A percentile compares a stretch with the other conserved stretches of the same genome.
Evolutionary conservation across 2,888 invertebrate species (phyloP).

Genomic region (Entomobrya multifasciata): DNA sequence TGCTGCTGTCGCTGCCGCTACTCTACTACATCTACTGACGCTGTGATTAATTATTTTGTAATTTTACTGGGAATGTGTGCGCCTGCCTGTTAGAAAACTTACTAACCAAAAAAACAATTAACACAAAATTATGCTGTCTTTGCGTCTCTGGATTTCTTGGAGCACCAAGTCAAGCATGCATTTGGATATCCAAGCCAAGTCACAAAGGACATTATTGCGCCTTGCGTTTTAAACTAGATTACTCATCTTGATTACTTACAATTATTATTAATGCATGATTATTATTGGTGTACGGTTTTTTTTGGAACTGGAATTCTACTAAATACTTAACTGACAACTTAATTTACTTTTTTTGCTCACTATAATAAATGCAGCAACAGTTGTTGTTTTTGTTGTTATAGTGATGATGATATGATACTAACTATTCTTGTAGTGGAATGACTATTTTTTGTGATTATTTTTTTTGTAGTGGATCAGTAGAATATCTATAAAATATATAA

Average conservation of each 20-base stretch:
- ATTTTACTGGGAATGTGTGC: conserved; percentile 34
- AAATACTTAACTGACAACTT: conserved; percentile 28
- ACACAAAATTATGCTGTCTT: conserved; percentile 11
- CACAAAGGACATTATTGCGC: neutral
- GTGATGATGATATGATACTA: conserved; percentile 9
- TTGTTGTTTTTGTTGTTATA: too few species aligned
- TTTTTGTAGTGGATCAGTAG: conserved; percentile 15
- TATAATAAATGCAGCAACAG: conserved; percentile 17
- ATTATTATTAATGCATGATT: too few species aligned
- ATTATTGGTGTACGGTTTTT: too few species aligned
- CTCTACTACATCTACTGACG: neutral
- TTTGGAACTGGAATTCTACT: conserved; percentile 13
- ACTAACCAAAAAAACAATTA: neutral
- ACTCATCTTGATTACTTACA: too few species aligned
- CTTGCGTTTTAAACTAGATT: too few species aligned
- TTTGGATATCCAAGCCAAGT: neutral
- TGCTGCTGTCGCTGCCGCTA: conserved; percentile 22
- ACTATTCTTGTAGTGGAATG: conserved; percentile 20
- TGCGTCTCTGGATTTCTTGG: conserved; percentile 23
- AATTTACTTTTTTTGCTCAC: neutral
- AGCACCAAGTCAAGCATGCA: too few species aligned
- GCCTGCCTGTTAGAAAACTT: conserved; percentile 25
- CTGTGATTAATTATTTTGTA: neutral
- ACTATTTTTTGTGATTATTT: conserved; percentile 8
- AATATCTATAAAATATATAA: conserved; percentile 36